Conservation (phyloP, 2,797 vertebrate species). For the Sebastes vulpes region DNA sequence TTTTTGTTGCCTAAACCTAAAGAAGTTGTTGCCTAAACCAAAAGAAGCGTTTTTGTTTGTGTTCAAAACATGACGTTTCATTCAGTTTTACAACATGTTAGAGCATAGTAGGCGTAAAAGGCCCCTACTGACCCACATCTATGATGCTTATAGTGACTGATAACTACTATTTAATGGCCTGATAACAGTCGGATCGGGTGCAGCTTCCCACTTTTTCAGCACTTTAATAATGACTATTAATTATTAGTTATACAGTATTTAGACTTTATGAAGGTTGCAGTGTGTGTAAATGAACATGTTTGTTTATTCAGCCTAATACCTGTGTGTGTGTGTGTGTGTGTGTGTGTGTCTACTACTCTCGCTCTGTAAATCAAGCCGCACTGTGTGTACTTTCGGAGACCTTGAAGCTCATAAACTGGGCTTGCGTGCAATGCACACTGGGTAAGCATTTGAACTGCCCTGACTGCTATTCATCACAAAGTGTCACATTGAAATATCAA, state of each 20-base stretch:
- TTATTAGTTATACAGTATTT: neutral
- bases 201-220: neutral
- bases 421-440: neutral
- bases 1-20: too few species aligned
- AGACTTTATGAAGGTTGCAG: neutral
- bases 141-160: too few species aligned
- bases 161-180: too few species aligned
- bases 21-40: too few species aligned
- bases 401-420: neutral
- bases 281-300: neutral
- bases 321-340: neutral
- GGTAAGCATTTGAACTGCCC: neutral
- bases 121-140: too few species aligned
- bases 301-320: neutral
- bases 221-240: neutral
- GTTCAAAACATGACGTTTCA: too few species aligned
- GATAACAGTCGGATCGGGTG: accelerated
- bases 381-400: neutral
- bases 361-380: neutral
- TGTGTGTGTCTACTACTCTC: neutral
- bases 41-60: accelerated
- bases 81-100: too few species aligned
- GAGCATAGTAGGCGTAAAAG: too few species aligned
- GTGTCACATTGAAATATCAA: neutral
- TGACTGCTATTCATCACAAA: neutral